Conservation (phyloP, 37 sponge, comb jelly and placozoan species). For the Corticium candelabrum region DNA sequence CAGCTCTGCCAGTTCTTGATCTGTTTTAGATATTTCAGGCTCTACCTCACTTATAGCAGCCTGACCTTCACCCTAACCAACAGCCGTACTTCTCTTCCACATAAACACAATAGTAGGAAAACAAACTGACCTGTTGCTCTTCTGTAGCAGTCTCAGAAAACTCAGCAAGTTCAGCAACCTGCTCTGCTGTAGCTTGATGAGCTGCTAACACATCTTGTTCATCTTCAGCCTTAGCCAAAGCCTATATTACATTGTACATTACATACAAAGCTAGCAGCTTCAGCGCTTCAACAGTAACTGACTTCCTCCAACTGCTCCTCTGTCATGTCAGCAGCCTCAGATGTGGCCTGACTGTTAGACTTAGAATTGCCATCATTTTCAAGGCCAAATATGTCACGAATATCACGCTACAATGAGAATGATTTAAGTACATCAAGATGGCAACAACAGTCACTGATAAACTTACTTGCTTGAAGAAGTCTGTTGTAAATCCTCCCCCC, state of each 20-base stretch:
- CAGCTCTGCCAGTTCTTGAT: constrained; percentile 2
- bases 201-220: constrained; percentile 75
- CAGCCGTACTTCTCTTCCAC: too few relatives aligned
- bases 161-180: constrained; percentile 81
- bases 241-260: constrained; percentile 18
- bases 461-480: constrained; percentile 89
- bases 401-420: constrained; percentile 18
- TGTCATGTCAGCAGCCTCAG: constrained; percentile 15
- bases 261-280: background rate
- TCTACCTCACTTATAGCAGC: background rate
- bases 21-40: constrained; percentile 10
- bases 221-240: constrained; percentile 77
- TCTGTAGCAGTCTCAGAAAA: constrained; percentile 71
- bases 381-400: constrained; percentile 12
- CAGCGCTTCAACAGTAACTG: background rate
- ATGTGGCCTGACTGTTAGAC: background rate
- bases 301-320: constrained; percentile 63
- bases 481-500: constrained; percentile 89
- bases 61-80: background rate
- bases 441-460: background rate
- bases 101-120: background rate
- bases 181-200: constrained; percentile 62
- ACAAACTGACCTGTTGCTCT: constrained; percentile 21
- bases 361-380: background rate
- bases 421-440: background rate